These are phyloP conservation scores for Thalassaphorura encarpata DNA, from an alignment of 1,140 invertebrate genomes.

Conservation along the genomic window DNA sequence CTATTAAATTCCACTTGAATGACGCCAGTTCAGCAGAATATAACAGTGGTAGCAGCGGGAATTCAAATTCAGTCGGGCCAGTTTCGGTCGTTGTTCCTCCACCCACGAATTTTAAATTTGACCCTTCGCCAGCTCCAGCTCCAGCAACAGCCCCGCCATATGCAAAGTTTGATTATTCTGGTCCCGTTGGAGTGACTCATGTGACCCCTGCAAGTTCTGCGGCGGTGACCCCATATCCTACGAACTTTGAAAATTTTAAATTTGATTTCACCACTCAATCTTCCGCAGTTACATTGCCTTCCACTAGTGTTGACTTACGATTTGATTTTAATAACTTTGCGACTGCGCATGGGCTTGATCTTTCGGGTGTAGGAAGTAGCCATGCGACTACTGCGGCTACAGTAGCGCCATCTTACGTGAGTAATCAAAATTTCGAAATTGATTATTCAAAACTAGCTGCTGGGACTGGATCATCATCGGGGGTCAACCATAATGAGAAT, in stretches of 20 bases:
- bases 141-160: neutral
- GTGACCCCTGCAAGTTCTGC: neutral
- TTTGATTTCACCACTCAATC: constrained; percentile 6
- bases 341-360: no score
- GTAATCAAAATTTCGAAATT: no score
- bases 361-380: no score
- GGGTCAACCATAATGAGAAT: no score
- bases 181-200: neutral
- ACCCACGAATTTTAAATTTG: neutral
- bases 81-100: neutral
- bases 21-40: no score
- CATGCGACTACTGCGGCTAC: no score
- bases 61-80: neutral
- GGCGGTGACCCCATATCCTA: neutral
- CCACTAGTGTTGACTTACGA: no score
- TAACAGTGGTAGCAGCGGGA: neutral
- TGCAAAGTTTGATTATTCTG: neutral
- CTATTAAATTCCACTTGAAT: no score
- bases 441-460: no score
- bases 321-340: no score
- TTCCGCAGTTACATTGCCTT: neutral
- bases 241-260: constrained; percentile 3
- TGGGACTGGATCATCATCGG: no score
- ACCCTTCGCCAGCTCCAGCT: neutral
- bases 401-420: no score